Conservation (phyloP, 2,797 vertebrate species). For the Scolopax rusticola region DNA sequence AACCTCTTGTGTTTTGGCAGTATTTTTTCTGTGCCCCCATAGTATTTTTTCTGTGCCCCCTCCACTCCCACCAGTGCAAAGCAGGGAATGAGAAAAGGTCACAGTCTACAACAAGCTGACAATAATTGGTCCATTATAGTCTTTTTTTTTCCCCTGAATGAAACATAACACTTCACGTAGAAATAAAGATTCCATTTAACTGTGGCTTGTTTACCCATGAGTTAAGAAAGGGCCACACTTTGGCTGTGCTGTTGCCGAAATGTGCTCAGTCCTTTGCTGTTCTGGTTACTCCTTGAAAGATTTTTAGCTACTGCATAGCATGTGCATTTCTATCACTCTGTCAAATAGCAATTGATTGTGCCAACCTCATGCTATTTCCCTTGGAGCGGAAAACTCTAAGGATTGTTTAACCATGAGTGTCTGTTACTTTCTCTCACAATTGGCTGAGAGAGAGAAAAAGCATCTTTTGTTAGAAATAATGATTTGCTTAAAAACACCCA, state of each 20-base stretch:
- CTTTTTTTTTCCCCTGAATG: not conserved
- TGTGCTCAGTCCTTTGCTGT: not conserved
- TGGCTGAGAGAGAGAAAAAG: conserved; percentile 1
- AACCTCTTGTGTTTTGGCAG: not conserved
- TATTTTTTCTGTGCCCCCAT: not conserved
- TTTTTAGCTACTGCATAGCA: not conserved
- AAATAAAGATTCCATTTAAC: not conserved
- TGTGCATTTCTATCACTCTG: not conserved
- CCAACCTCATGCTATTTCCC: not conserved
- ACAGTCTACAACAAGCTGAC: not conserved
- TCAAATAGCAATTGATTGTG: conserved; percentile 20
- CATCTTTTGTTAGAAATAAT: conserved; percentile 51
- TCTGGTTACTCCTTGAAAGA: not conserved
- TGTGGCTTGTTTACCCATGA: not conserved
- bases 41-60: not conserved
- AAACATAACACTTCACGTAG: not conserved
- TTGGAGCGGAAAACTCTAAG: not conserved
- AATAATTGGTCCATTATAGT: not conserved
- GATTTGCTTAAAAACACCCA: conserved; percentile 42
- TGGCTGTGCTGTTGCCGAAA: not conserved
- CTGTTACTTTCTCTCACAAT: not conserved
- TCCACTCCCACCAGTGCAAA: not conserved
- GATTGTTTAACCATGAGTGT: conserved; percentile 10
- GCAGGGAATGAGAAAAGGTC: not conserved
- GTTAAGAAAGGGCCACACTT: not conserved